phyloP scores from a whole-genome alignment of 1,140 invertebrate genomes.

The Drosophila ercepeae region DNA sequence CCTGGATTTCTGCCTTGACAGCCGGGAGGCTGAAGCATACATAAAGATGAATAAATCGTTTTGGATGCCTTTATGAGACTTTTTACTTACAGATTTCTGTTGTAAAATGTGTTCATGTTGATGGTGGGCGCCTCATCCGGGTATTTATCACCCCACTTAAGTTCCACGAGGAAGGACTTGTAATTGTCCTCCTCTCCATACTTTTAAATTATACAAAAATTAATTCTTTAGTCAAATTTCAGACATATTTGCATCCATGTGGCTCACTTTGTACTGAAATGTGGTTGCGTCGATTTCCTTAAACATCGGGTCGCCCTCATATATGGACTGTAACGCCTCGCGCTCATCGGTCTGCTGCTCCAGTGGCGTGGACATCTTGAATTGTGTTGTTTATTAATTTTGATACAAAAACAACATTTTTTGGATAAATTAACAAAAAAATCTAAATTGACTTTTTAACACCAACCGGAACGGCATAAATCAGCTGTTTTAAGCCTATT shows the following conservation, averaged over 20 bases:
- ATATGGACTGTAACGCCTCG: conserved; percentile 96
- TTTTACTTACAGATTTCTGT: conserved; percentile 93
- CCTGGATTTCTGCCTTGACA: conserved; percentile 90
- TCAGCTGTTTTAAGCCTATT: conserved; percentile 18
- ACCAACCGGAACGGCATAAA: conserved; percentile 64
- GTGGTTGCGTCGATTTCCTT: conserved; percentile 90
- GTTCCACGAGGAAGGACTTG: conserved; percentile 94
- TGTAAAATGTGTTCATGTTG: conserved; percentile 96
- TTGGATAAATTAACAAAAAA: conserved; percentile 31
- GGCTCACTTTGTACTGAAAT: conserved; percentile 95
- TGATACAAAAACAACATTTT: neutral
- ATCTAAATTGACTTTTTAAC: conserved; percentile 32
- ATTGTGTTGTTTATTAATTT: conserved; percentile 5
- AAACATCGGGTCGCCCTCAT: conserved; percentile 95
- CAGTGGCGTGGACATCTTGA: conserved; percentile 85
- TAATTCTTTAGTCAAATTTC: neutral
- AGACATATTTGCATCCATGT: conserved; percentile 13
- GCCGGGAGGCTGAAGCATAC: conserved; percentile 86
- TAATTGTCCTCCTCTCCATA: conserved; percentile 92
- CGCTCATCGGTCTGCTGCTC: conserved; percentile 94
- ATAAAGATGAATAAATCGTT: conserved; percentile 2
- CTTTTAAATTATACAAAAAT: conserved; percentile 85
- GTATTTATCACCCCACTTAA: conserved; percentile 93
- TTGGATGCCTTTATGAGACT: neutral
- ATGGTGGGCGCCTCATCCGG: conserved; percentile 92